Evolutionary conservation across 2,797 vertebrate genomes (phyloP).

Genomic region (Neostethus bicornis): DNA sequence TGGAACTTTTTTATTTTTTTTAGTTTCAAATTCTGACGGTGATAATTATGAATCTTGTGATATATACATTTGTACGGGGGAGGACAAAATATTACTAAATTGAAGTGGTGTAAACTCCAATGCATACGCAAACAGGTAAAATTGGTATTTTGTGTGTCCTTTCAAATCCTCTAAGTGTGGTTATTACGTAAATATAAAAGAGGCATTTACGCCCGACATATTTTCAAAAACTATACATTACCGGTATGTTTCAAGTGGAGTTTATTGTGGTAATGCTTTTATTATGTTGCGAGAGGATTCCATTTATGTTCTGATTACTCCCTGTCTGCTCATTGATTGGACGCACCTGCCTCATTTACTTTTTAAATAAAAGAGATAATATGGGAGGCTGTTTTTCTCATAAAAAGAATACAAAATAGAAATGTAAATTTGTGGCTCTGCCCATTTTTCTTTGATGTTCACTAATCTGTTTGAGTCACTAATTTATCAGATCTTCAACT

Average conservation of each 20-base stretch:
- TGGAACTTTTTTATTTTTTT: too few species aligned
- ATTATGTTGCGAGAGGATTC: background rate
- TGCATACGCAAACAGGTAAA: too few species aligned
- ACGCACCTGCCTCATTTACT: background rate
- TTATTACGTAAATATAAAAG: background rate
- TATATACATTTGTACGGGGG: too few species aligned
- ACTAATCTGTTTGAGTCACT: background rate
- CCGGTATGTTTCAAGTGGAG: background rate
- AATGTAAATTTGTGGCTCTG: background rate
- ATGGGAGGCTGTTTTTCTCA: too few species aligned
- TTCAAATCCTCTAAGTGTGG: too few species aligned
- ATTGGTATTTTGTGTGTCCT: too few species aligned
- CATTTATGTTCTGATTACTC: background rate
- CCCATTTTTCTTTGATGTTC: background rate
- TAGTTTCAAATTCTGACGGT: too few species aligned
- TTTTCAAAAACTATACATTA: background rate
- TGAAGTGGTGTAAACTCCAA: too few species aligned
- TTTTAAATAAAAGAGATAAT: background rate
- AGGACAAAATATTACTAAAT: too few species aligned
- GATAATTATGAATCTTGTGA: too few species aligned
- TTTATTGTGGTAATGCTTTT: background rate
- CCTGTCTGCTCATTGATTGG: background rate
- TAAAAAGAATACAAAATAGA: background rate
- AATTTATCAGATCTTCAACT: background rate
- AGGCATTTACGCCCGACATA: background rate